phyloP scores from a whole-genome alignment of 2,797 vertebrate genomes.

The Holocentrus rufus region DNA sequence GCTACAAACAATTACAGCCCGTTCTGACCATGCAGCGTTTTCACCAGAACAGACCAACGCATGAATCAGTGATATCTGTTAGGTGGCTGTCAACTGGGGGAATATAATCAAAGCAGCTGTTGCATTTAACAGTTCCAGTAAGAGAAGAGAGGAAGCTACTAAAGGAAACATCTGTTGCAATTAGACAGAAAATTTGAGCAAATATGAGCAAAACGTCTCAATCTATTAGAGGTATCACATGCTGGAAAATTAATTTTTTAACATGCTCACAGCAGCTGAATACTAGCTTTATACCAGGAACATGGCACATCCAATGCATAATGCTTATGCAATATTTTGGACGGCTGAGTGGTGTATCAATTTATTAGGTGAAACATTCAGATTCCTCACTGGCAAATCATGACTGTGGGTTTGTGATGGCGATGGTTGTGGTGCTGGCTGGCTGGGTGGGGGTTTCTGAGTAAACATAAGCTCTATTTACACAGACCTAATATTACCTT shows the following conservation, averaged over 20 bases:
- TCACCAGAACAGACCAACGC: slow-evolving; percentile 15
- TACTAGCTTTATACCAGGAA: not conserved
- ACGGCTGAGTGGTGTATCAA: not conserved
- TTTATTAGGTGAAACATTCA: no score
- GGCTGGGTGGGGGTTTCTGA: no score
- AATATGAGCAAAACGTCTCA: slow-evolving; percentile 19
- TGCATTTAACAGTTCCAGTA: slow-evolving; percentile 47
- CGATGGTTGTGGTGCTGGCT: no score
- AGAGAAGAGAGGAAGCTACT: slow-evolving; percentile 24
- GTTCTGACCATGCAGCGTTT: slow-evolving; percentile 44
- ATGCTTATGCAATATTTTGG: not conserved
- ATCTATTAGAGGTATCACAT: slow-evolving; percentile 2
- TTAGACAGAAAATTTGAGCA: slow-evolving; percentile 38
- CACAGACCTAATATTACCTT: no score
- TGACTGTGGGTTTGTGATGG: no score
- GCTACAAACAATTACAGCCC: slow-evolving; percentile 61
- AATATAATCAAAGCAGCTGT: slow-evolving; percentile 65
- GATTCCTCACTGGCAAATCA: no score
- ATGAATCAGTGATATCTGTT: slow-evolving; percentile 59
- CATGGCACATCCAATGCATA: not conserved
- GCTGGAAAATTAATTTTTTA: not conserved
- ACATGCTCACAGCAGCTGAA: not conserved
- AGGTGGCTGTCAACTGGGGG: slow-evolving; percentile 50
- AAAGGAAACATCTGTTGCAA: slow-evolving; percentile 61
- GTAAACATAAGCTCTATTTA: no score